phyloP scores from a whole-genome alignment of 2,113 vertebrate genomes.

The Brienomyrus brachyistius region DNA sequence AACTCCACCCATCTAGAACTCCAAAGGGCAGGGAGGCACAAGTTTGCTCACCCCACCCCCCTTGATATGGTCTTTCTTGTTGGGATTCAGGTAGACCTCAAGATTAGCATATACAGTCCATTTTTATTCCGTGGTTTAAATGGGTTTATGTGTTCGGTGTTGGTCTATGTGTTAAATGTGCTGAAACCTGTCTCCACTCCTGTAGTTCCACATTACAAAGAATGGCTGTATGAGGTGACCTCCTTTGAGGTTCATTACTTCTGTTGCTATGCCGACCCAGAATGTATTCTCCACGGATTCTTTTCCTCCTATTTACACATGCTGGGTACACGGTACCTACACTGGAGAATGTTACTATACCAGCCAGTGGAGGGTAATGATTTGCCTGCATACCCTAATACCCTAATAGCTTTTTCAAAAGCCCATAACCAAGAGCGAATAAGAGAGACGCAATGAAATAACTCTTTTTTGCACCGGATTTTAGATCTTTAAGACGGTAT shows the following conservation, averaged over 20 bases:
- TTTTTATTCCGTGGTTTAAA: slow-evolving; percentile 48
- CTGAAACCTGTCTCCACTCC: slow-evolving; percentile 41
- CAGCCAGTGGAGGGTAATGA: not conserved
- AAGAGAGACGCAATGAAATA: not conserved
- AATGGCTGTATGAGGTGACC: slow-evolving; percentile 54
- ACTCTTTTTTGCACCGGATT: not conserved
- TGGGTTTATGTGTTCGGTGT: slow-evolving; percentile 59
- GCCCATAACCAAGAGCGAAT: not conserved
- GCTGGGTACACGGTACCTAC: not conserved
- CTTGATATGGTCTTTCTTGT: not conserved
- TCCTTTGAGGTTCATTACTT: slow-evolving; percentile 40
- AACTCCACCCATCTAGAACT: not conserved
- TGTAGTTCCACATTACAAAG: slow-evolving; percentile 40
- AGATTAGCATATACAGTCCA: slow-evolving; percentile 29
- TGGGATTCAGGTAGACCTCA: slow-evolving; percentile 28
- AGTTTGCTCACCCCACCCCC: too few relatives aligned
- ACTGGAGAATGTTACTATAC: not conserved
- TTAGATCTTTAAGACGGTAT: not conserved
- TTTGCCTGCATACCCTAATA: not conserved
- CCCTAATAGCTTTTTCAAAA: not conserved
- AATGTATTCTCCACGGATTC: slow-evolving; percentile 35
- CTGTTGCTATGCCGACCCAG: slow-evolving; percentile 25
- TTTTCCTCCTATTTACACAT: not conserved
- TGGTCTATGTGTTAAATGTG: slow-evolving; percentile 45
- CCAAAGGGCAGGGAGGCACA: not conserved